These are phyloP conservation scores for Lacerta agilis DNA, from an alignment of 2,797 vertebrate genomes.

Conservation along the genomic window DNA sequence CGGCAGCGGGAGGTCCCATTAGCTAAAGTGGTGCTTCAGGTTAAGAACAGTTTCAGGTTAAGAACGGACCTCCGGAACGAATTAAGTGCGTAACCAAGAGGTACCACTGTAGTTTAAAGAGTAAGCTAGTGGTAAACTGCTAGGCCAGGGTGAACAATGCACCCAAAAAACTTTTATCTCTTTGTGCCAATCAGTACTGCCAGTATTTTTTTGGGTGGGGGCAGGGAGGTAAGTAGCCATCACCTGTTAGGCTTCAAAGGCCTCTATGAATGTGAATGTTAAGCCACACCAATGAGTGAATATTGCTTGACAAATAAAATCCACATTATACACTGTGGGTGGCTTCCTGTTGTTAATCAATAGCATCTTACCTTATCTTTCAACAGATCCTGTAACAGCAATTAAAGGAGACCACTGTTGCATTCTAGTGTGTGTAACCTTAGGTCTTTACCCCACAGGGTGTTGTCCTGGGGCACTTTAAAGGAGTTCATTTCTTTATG, in stretches of 20 bases:
- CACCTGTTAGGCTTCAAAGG: background rate
- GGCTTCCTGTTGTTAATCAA: background rate
- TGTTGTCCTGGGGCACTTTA: background rate
- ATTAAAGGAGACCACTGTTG: background rate
- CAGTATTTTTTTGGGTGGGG: background rate
- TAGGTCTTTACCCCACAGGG: background rate
- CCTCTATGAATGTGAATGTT: background rate
- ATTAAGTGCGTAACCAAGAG: no score
- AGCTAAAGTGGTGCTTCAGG: no score
- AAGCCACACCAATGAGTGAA: background rate
- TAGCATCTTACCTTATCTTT: background rate
- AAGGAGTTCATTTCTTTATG: background rate
- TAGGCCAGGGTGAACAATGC: background rate
- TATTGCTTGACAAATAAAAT: background rate
- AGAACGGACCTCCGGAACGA: no score
- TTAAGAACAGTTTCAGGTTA: no score
- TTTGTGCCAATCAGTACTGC: background rate
- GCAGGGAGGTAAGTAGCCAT: background rate
- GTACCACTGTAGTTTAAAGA: background rate
- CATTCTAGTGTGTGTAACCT: background rate
- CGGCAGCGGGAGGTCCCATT: no score
- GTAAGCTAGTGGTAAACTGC: background rate
- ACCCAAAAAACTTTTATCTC: background rate
- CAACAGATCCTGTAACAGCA: background rate
- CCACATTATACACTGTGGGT: background rate